Evolutionary conservation across 2,797 vertebrate genomes (phyloP).

Genomic region (Geotrypetes seraphini): DNA sequence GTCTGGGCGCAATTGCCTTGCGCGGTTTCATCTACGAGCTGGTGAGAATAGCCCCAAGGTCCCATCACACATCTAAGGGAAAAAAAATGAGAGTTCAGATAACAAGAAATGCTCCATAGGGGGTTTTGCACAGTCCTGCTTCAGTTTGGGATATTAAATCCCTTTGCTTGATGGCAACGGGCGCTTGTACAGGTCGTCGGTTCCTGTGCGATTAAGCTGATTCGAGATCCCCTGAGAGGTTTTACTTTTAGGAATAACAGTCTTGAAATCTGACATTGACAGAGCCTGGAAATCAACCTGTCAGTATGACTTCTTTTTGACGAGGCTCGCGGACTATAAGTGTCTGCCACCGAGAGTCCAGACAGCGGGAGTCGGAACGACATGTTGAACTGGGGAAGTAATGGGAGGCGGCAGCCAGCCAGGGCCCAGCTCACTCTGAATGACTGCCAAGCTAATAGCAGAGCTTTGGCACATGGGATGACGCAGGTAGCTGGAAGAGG

Average conservation of each 20-base stretch:
- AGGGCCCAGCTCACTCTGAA: constrained; percentile 12
- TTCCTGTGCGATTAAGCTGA: neutral
- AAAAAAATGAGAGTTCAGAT: too few species aligned
- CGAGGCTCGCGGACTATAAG: constrained; percentile 9
- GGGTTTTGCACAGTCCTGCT: too few species aligned
- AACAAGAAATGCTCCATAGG: neutral
- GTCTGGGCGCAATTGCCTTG: too few species aligned
- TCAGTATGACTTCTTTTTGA: constrained; percentile 18
- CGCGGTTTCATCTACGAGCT: too few species aligned
- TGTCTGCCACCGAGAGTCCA: constrained; percentile 11
- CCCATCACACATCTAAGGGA: too few species aligned
- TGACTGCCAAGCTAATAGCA: constrained; percentile 1
- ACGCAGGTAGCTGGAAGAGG: too few species aligned
- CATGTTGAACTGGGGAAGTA: constrained; percentile 12
- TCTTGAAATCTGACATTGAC: constrained; percentile 5
- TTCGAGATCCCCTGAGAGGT: neutral
- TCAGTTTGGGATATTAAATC: neutral
- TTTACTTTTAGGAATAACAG: neutral
- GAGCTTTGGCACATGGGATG: too few species aligned
- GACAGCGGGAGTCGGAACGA: constrained; percentile 12
- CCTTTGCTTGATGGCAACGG: neutral
- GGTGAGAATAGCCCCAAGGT: neutral
- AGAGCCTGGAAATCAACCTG: constrained; percentile 8
- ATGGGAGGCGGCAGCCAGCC: neutral
- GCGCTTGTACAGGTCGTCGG: neutral